phyloP scores from a whole-genome alignment of 2,888 invertebrate genomes.

The Ormyrus nitidulus region DNA sequence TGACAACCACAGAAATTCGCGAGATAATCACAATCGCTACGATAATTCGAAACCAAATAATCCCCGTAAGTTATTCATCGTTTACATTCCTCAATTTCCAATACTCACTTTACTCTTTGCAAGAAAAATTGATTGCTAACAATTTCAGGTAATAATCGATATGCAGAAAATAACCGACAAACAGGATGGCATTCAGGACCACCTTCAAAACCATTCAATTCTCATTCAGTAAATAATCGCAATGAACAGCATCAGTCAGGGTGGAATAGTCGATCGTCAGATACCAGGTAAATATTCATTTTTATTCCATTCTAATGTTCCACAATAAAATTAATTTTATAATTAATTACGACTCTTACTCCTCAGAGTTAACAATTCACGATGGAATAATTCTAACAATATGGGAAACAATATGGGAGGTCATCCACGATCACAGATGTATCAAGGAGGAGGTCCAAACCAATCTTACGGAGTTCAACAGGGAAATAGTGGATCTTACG shows the following conservation, averaged over 20 bases:
- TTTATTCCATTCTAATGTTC: background rate
- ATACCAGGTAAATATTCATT: constrained; percentile 66
- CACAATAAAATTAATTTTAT: background rate
- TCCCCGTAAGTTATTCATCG: constrained; percentile 68
- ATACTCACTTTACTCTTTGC: background rate
- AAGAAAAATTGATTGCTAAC: no score
- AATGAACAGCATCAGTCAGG: constrained; percentile 67
- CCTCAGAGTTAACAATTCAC: constrained; percentile 46
- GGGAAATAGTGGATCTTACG: constrained; percentile 71
- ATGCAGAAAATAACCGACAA: constrained; percentile 71
- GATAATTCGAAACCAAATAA: constrained; percentile 72
- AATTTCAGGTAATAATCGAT: constrained; percentile 70
- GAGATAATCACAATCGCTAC: constrained; percentile 71
- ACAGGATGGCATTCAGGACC: constrained; percentile 73
- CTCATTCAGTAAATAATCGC: constrained; percentile 67
- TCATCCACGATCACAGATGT: constrained; percentile 72
- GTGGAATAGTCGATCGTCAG: constrained; percentile 73
- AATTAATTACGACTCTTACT: background rate
- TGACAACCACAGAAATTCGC: constrained; percentile 71
- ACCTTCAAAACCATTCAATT: constrained; percentile 71
- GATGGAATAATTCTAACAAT: constrained; percentile 73
- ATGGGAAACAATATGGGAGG: constrained; percentile 69
- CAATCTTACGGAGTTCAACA: constrained; percentile 56
- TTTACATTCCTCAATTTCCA: constrained; percentile 5
- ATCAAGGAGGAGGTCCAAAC: constrained; percentile 66